Percentiles rank a stretch among this genome's conserved stretches.
phyloP scores from a whole-genome alignment of 2,113 vertebrate species.

The Proterorhinus semilunaris region DNA sequence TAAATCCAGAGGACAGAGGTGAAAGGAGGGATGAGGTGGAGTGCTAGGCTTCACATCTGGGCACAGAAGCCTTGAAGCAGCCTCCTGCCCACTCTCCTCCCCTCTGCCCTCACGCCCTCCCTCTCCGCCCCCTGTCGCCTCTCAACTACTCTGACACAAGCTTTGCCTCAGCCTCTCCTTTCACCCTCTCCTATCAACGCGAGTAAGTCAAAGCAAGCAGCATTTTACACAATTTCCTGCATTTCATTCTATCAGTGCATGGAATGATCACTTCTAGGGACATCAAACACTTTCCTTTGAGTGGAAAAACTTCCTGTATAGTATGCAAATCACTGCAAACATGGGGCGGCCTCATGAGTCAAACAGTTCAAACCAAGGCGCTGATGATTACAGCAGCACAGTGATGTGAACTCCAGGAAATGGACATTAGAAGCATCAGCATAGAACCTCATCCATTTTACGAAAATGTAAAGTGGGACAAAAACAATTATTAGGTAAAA shows the following conservation, averaged over 20 bases:
- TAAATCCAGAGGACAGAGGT: constrained; percentile 70
- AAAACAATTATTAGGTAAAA: neutral
- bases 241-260: constrained; percentile 23
- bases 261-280: neutral
- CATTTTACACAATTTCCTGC: constrained; percentile 36
- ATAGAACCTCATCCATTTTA: neutral
- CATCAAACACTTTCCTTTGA: neutral
- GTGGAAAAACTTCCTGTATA: neutral
- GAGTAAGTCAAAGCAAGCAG: constrained; percentile 32
- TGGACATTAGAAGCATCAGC: neutral
- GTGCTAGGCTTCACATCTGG: constrained; percentile 76
- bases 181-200: constrained; percentile 26
- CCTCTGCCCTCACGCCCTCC: constrained; percentile 19
- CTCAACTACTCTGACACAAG: constrained; percentile 55
- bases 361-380: neutral
- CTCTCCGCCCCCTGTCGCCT: constrained; percentile 44
- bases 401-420: neutral
- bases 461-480: neutral
- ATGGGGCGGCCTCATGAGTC: neutral
- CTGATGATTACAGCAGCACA: constrained; percentile 4
- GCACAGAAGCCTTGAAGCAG: constrained; percentile 64
- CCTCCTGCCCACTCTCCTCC: constrained; percentile 52
- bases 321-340: constrained; percentile 17
- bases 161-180: constrained; percentile 22
- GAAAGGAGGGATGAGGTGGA: constrained; percentile 47